Base-by-base conservation (phyloP, 2,888 invertebrate genomes). In the Drosophila algonquin region DNA sequence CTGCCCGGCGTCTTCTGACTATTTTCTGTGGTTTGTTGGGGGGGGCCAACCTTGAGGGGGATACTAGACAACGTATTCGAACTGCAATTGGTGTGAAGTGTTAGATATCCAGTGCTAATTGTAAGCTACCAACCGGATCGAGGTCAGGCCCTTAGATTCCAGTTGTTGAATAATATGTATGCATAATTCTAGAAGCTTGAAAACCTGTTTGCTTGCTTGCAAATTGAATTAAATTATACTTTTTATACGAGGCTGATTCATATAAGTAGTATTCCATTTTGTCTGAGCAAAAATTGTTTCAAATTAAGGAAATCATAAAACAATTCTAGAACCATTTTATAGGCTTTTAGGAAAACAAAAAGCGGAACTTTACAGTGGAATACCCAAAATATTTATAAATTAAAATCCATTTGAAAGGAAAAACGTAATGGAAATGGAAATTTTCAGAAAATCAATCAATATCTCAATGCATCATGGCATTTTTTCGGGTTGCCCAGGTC, bases 371-470 rank as follows among this genome's bases (percentile, higher is more conserved):
- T 40, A 50, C 70, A 53, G 47, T 35, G 48, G 53, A 48, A 44
- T 48, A 70, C 48, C 46, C 48, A 56, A 51, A 67, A 72, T 71
- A 70, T 58, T 54, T 71, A 71, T 53, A 63, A 63, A 58, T 63
- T 58, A 54, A 55, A 63, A 63, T 67, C 40, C 57, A 57, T 58
- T 57, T 63, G 57, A 54, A 47, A 10, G 18, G 57, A 44, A 70
- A 70, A 70, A 48, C 53, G 57, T 62, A 70, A 72, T 57, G 45
- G 48, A 65, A 55, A 59, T 48, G 56, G 27, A 63, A 69, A 71
- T 45, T 61, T 70, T 54, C 63, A 2, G 10, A 56, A 71, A 81
- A 76, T 84, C 77, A 77, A 79, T 79, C 80, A 79, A 79, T 76
- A 61, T 57, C 59, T 48, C 62, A 62, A 73, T 77, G 47, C 68